These are phyloP conservation scores for Standfussiana lucernea DNA, from an alignment of 2,888 invertebrate species.

Conservation along the genomic window DNA sequence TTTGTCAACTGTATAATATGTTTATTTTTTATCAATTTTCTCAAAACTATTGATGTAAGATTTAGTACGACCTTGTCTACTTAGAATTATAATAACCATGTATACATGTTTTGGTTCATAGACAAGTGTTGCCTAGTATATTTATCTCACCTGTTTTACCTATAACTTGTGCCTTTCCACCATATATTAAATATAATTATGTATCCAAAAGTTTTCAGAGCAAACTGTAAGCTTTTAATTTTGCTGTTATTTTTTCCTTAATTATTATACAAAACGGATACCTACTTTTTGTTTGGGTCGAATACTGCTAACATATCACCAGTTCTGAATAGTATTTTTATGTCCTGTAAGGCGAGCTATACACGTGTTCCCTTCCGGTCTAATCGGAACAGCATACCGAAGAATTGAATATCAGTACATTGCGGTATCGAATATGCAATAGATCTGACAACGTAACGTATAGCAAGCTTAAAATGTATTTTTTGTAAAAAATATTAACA, in stretches of 20 bases:
- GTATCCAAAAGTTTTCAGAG: slow-evolving; percentile 13
- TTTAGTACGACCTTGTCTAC: slow-evolving; percentile 4
- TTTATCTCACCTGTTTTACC: slow-evolving; percentile 11
- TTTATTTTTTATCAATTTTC: background rate
- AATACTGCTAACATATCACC: slow-evolving; percentile 21
- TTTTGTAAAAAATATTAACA: background rate
- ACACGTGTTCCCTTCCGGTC: background rate
- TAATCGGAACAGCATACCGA: background rate
- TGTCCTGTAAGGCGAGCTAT: background rate
- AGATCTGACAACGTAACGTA: slow-evolving; percentile 20
- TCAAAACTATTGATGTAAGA: background rate
- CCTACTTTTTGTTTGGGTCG: slow-evolving; percentile 13
- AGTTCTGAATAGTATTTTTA: background rate
- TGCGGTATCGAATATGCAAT: slow-evolving; percentile 7
- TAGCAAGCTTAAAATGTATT: background rate
- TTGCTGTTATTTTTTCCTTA: background rate
- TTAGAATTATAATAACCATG: background rate
- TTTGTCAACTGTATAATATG: slow-evolving; percentile 1
- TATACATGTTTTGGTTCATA: slow-evolving; percentile 8
- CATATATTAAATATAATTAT: slow-evolving; percentile 19
- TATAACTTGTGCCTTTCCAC: slow-evolving; percentile 40
- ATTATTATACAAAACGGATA: background rate
- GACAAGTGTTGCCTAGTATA: slow-evolving; percentile 16
- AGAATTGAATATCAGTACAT: background rate
- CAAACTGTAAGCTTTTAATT: background rate